A percentile compares a stretch with the other conserved stretches of the same genome.
phyloP scores from a whole-genome alignment of 1,140 invertebrate genomes.

The Drosophila repleta region DNA sequence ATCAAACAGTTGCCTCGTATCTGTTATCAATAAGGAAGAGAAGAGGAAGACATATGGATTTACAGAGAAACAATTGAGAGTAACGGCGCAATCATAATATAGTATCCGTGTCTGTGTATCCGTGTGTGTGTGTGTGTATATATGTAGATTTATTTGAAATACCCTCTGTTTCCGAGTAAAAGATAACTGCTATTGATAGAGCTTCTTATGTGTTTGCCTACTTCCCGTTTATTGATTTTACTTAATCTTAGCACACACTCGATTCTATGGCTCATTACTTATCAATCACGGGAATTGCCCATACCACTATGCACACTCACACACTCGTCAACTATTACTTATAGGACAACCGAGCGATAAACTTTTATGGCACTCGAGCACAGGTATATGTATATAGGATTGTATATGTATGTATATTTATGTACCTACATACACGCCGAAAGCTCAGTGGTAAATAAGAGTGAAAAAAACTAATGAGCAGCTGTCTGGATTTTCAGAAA shows the following conservation, averaged over 20 bases:
- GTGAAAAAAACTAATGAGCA: not conserved
- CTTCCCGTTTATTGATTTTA: constrained; percentile 5
- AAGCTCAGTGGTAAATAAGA: too few relatives aligned
- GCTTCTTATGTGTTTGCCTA: not conserved
- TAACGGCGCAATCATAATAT: not conserved
- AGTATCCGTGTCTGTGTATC: too few relatives aligned
- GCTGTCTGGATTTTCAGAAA: constrained; percentile 17
- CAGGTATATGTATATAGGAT: not conserved
- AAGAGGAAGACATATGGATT: not conserved
- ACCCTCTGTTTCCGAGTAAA: not conserved
- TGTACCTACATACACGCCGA: too few relatives aligned
- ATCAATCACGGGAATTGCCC: constrained; percentile 4
- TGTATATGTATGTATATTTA: not conserved
- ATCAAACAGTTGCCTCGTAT: not conserved
- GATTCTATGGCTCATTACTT: constrained; percentile 3
- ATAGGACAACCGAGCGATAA: constrained; percentile 1
- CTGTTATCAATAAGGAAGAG: not conserved
- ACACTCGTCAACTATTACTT: not conserved
- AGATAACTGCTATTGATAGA: not conserved
- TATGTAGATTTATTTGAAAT: constrained; percentile 2
- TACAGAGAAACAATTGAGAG: constrained; percentile 16
- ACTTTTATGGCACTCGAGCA: not conserved
- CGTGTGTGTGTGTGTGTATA: too few relatives aligned
- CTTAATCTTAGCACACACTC: constrained; percentile 5
- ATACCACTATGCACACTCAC: not conserved